Evolutionary conservation across 2,888 invertebrate genomes (phyloP), one percentile per base, ranked within the genome.

Genomic region (Pantelozetes paolii): DNA sequence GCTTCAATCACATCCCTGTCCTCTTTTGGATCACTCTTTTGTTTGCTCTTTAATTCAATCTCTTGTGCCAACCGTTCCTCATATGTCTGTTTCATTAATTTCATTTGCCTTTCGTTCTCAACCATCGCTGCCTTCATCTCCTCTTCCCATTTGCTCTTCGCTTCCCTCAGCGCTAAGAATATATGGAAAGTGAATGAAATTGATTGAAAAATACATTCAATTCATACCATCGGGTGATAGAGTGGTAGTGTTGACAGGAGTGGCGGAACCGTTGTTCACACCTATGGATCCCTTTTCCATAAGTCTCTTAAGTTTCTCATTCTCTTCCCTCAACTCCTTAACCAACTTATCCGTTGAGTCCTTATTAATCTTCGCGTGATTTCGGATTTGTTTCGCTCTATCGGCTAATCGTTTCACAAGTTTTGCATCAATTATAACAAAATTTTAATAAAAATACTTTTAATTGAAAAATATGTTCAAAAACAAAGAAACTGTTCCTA

Each of bases 351-450:
- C 85, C 0, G 85, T 86, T 1, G 85, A 84, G 78, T 85, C 85
- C 79, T 86, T 86, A 78, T 87, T 87, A 6, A 86, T 83, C 1
- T 82, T 81, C 2, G 86, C 85, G 71, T 82, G 82, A 9, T 85
- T 85, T 79, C 84, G 84, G 77, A 86, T 86, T 79, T 85, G 84
- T 78, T 86, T 86, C 1, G 86, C 86, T 76, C 86, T 81, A 78
- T 87, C 86, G 72, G 85, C 85, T 85, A 36, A n/a, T n/a, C n/a
- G n/a, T n/a, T n/a, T n/a, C n/a, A n/a, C n/a, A n/a, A n/a, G n/a
- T n/a, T n/a, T n/a, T n/a, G n/a, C n/a, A n/a, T n/a, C n/a, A n/a
- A n/a, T 36, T 36, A 36, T 36, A 36, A 8, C 36, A 36, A 36
- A 36, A 36, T 36, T 9, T 5, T 9, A 8, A 36, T 36, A 8